These are phyloP conservation scores for Hipparchia semele DNA, from an alignment of 2,888 invertebrate genomes.

Conservation along the genomic window DNA sequence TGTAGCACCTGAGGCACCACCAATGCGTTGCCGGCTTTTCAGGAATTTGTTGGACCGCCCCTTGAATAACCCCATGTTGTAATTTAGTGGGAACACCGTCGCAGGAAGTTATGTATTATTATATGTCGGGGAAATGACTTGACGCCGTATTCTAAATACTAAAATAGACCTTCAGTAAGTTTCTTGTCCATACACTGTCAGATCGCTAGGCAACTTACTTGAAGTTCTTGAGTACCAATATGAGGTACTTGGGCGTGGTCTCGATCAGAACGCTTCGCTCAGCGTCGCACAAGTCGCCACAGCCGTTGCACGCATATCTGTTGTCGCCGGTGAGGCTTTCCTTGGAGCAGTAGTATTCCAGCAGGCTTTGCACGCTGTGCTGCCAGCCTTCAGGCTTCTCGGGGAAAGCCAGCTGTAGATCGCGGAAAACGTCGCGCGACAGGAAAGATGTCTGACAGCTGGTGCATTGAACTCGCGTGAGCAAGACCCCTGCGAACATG, in stretches of 20 bases:
- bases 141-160: no score
- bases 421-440: constrained; percentile 90
- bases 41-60: no score
- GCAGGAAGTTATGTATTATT: no score
- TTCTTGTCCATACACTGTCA: no score
- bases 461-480: constrained; percentile 89
- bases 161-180: no score
- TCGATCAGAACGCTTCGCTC: constrained; percentile 84
- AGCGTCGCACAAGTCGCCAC: constrained; percentile 89
- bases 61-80: no score
- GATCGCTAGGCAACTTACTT: constrained; percentile 58
- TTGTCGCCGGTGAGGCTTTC: constrained; percentile 92
- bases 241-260: constrained; percentile 89
- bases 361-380: constrained; percentile 88
- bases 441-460: constrained; percentile 88
- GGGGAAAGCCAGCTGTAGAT: constrained; percentile 90
- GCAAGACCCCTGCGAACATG: constrained; percentile 89
- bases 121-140: no score
- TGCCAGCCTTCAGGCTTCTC: constrained; percentile 72
- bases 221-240: constrained; percentile 92
- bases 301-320: constrained; percentile 90
- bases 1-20: no score
- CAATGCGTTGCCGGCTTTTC: no score
- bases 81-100: no score
- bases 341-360: constrained; percentile 90